Conservation (phyloP, 2,888 invertebrate species). For the Drosophila anomalata region DNA sequence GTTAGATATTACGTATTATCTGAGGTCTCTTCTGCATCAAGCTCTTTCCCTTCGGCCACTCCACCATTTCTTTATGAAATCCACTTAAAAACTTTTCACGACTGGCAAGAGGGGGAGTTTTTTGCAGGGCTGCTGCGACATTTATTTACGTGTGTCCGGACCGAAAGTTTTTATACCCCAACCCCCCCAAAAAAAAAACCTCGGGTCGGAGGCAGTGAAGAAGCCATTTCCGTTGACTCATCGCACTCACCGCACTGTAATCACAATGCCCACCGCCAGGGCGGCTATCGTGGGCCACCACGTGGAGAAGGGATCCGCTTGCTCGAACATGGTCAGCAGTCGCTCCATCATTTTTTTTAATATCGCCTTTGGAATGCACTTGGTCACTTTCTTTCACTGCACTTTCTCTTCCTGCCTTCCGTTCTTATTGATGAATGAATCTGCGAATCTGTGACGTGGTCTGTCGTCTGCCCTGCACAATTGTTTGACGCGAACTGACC, state of each 20-base stretch:
- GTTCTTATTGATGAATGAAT: slow-evolving; percentile 50
- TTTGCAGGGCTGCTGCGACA: slow-evolving; percentile 56
- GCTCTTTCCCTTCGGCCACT: not conserved
- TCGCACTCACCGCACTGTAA: slow-evolving; percentile 85
- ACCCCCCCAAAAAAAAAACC: slow-evolving; percentile 11
- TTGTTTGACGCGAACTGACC: slow-evolving; percentile 55
- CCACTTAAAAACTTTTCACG: slow-evolving; percentile 74
- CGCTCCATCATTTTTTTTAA: slow-evolving; percentile 73
- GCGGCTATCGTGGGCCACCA: slow-evolving; percentile 86
- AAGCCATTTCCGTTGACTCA: slow-evolving; percentile 53
- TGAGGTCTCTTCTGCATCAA: slow-evolving; percentile 27
- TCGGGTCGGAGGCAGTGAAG: slow-evolving; percentile 2
- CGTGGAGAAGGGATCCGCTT: slow-evolving; percentile 83
- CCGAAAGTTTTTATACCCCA: slow-evolving; percentile 57
- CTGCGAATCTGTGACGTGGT: slow-evolving; percentile 21
- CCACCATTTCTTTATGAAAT: slow-evolving; percentile 55
- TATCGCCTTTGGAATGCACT: slow-evolving; percentile 14
- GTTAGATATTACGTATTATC: slow-evolving; percentile 74
- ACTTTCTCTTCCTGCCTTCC: slow-evolving; percentile 26
- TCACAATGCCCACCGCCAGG: slow-evolving; percentile 84
- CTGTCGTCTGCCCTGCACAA: slow-evolving; percentile 50
- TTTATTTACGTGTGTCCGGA: slow-evolving; percentile 64
- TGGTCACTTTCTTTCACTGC: slow-evolving; percentile 29
- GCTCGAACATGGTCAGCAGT: slow-evolving; percentile 80
- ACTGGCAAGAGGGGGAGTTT: slow-evolving; percentile 50